Evolutionary conservation across 2,888 invertebrate species (phyloP).

Genomic region (Apotomis betuletana): DNA sequence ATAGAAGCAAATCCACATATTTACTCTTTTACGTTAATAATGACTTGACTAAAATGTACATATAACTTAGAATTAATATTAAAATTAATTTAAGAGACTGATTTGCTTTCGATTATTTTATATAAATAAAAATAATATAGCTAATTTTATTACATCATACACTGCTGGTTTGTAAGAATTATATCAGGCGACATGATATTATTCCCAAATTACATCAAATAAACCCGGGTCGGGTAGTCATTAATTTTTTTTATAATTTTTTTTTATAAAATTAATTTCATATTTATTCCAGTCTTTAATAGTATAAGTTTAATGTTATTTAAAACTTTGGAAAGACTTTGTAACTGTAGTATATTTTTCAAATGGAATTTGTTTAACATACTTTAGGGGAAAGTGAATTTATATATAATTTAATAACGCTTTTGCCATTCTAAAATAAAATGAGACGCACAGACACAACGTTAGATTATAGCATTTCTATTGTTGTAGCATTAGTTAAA

Average conservation of each 20-base stretch:
- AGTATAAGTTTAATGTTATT: background rate
- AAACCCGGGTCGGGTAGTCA: no score
- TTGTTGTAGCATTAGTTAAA: conserved; percentile 26
- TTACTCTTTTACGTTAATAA: conserved; percentile 31
- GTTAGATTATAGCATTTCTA: conserved; percentile 47
- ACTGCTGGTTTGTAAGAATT: background rate
- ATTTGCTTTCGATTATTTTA: conserved; percentile 72
- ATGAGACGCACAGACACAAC: conserved; percentile 18
- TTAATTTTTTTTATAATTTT: no score
- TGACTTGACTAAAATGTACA: conserved; percentile 60
- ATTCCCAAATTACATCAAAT: background rate
- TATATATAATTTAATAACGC: background rate
- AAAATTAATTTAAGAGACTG: conserved; percentile 80
- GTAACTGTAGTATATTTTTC: background rate
- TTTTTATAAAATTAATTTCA: background rate
- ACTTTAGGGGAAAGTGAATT: background rate
- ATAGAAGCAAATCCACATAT: conserved; percentile 17
- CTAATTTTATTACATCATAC: conserved; percentile 20
- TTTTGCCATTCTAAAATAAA: conserved; percentile 31
- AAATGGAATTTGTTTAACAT: background rate
- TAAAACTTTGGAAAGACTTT: conserved; percentile 1
- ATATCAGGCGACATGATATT: background rate
- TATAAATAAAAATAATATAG: conserved; percentile 21
- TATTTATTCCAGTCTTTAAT: background rate
- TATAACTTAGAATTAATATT: conserved; percentile 69